Evolutionary conservation across 2,113 vertebrate genomes (phyloP), one percentile per base, ranked within the genome.

Genomic region (Amphiprion ocellaris): DNA sequence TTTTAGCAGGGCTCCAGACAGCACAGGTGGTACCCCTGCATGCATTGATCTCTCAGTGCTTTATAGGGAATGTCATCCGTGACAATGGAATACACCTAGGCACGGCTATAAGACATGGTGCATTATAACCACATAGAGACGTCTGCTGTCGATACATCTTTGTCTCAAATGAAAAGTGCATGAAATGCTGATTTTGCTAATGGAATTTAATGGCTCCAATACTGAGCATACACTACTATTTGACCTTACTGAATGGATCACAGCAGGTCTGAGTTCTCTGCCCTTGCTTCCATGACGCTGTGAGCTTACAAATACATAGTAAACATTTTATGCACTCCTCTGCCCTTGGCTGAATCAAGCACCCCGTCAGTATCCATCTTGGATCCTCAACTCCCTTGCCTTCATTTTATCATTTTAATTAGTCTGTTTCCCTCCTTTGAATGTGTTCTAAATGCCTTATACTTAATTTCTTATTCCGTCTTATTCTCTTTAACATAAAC

Each of bases 1-100:
- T 91, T 90, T 93, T 80, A 88, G 89, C 63, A 55, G 78, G 81
- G 84, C 89, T 90, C 84, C 84, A 79, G 88, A 82, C 77, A 77
- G 79, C 77, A 62, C 69, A 90, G 87, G 88, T 89, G 84, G 69
- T 87, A 84, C 66, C 85, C 87, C 87, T 82, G 81, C 74, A 66
- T 79, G 69, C 82, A 90, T 82, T 89, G 90, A 90, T 90, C 76
- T 78, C 82, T 61, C 67, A 59, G 63, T 65, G 56, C 79, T 83
- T 86, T 81, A 70, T 59, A 67, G 69, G 68, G 58, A 84, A 59
- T 76, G 77, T 87, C 74, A 74, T 60, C 83, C 46, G 0, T 70
- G 74, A 79, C 85, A 74, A 67, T 30, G 56, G 71, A 87, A 49
- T 60, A 79, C 63, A 84, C 64, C 60, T 73, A 44, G 72, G 37